These are phyloP conservation scores for Percina caprodes DNA, from an alignment of 2,113 vertebrate genomes.

Conservation along the genomic window DNA sequence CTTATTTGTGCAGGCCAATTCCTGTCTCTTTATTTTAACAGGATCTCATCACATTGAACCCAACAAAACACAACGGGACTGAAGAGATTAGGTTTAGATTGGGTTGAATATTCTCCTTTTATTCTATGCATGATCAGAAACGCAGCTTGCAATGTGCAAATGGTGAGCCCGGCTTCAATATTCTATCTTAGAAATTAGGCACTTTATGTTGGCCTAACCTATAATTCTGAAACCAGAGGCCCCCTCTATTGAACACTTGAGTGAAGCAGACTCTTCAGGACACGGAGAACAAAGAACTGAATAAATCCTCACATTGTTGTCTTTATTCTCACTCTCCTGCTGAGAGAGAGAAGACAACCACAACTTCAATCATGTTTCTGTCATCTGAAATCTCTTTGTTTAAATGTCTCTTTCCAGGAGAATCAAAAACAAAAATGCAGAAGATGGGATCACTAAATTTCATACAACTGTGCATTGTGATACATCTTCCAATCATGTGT, in stretches of 20 bases:
- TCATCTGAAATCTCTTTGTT: background rate
- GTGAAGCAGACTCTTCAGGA: conserved; percentile 10
- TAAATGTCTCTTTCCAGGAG: background rate
- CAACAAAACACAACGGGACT: background rate
- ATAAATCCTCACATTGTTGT: background rate
- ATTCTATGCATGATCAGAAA: background rate
- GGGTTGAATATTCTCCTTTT: conserved; percentile 11
- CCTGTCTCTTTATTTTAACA: conserved; percentile 15
- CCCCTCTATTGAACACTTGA: conserved; percentile 19
- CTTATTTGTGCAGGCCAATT: background rate
- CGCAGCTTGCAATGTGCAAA: background rate
- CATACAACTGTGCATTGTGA: background rate
- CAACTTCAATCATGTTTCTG: background rate
- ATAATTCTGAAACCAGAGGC: conserved; percentile 15
- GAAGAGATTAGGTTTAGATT: background rate
- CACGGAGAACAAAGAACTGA: conserved; percentile 28
- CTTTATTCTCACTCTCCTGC: background rate
- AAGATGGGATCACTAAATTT: background rate
- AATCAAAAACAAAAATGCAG: background rate
- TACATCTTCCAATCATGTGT: background rate
- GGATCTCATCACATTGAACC: conserved; percentile 1
- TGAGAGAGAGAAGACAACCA: conserved; percentile 1
- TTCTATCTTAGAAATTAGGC: background rate
- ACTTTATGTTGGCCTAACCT: background rate
- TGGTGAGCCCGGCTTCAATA: no score